Evolutionary conservation across 2,797 vertebrate genomes (phyloP).

Genomic region (Rhabdomys pumilio): DNA sequence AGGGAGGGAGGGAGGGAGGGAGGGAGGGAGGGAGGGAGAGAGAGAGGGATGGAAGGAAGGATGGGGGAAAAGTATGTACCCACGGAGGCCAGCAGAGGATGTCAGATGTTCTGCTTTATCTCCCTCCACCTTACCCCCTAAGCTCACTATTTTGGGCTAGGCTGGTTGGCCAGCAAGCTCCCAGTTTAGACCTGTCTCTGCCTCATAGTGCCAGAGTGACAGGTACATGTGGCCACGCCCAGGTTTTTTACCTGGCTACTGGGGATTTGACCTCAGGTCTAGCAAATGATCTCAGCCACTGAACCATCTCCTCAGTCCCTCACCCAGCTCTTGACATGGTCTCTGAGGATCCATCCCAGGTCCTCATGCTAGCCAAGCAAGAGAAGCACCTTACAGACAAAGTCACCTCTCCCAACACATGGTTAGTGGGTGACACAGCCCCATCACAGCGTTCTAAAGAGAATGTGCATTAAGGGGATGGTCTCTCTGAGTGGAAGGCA

Average conservation of each 20-base stretch:
- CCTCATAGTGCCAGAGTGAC: not conserved
- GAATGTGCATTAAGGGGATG: not conserved
- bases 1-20: not conserved
- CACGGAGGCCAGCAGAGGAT: not conserved
- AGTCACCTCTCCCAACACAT: not conserved
- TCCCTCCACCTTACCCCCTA: not conserved
- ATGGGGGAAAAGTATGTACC: not conserved
- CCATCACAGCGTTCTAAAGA: not conserved
- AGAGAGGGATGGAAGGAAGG: no score
- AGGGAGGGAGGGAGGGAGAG: not conserved
- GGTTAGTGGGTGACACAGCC: not conserved
- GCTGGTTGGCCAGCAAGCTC: not conserved
- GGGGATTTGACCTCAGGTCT: not conserved
- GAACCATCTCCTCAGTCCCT: not conserved
- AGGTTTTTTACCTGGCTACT: not conserved
- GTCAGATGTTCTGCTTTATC: not conserved
- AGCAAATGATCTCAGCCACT: not conserved
- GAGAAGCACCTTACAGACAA: not conserved
- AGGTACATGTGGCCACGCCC: not conserved
- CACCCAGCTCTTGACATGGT: no score
- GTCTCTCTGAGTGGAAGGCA: not conserved
- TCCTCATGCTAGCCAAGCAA: not conserved
- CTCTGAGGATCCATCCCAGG: not conserved
- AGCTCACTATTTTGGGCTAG: not conserved
- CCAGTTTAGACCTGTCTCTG: not conserved